Evolutionary conservation across 2,113 vertebrate species (phyloP), one percentile per base, ranked within the genome.

Genomic region (Mormyrus lacerda): DNA sequence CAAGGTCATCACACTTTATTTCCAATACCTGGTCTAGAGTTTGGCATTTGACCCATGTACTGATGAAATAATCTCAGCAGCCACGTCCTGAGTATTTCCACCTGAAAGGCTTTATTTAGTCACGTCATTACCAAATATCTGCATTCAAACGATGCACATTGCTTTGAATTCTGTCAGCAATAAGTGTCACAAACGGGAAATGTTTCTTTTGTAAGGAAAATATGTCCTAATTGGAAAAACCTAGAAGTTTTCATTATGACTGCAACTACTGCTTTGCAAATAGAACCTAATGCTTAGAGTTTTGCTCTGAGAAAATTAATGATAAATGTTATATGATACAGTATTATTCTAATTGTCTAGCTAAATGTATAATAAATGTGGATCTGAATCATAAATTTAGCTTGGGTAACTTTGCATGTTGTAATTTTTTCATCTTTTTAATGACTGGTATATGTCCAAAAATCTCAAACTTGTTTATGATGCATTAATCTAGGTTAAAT

Each of bases 141-240:
- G 53, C 82, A 87, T 84, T 31, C 50, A 73, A 92, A 92, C 89
- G 92, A 89, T 9, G 90, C 90, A 91, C 88, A 61, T 45, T 27
- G 53, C 44, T 53, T 87, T 24, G 83, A 73, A 90, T 50, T 91
- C 92, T 91, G 85, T 50, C 84, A 90, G 92, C 92, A 44, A 89
- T n/a, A 53, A 84, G 83, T 95, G 94, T 95, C 93, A 45, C 39
- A 84, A 47, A 24, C 21, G 94, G 58, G 92, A 93, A 90, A 89
- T 89, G 92, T 95, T 93, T 93, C 88, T 65, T 91, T 91, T 89
- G 89, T 91, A 88, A n/a, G 82, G 84, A 89, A 91, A 90, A 92
- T 89, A 82, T 90, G 90, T 93, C 82, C 91, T 94, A 94, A 95
- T 94, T 93, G 90, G 90, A 85, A 89, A 92, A 89, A 90, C 51